Evolutionary conservation across 2,888 invertebrate species (phyloP), one percentile per base, ranked within the genome.

Genomic region (Scaeva pyrastri): DNA sequence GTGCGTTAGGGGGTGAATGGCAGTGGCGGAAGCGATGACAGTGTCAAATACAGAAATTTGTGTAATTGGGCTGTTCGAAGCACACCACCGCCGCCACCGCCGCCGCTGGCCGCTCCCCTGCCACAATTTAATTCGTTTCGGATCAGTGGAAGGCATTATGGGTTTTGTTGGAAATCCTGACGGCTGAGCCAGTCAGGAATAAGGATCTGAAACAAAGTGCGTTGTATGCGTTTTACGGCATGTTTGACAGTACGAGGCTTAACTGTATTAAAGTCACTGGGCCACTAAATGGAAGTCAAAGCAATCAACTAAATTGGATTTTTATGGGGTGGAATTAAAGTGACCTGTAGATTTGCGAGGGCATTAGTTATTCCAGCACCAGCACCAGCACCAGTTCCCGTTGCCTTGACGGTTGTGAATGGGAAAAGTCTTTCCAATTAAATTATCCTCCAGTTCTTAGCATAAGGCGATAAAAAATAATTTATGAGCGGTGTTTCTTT

Each of bases 41-140:
- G 64, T 45, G 64, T 45, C 45, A 64, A 64, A 64, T 16, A 48
- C 45, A 45, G 45, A 45, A 12, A 31, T 64, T n/a, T 43, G 64
- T 64, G 41, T 64, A 45, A 64, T 64, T 64, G 45, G 16, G 8
- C 45, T 26, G 14, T 21, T 26, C 64, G 45, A 45, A 21, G 45
- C 7, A 10, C 26, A 7, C n/a, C n/a, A n/a, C n/a, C n/a, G n/a
- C n/a, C n/a, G n/a, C n/a, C n/a, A n/a, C n/a, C n/a, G n/a, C n/a
- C n/a, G n/a, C n/a, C 31, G 5, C 31, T 31, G 31, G n/a, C n/a
- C n/a, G n/a, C n/a, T n/a, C 31, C 31, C 5, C 31, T 31, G 31
- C 12, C 16, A 16, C 26, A 23, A 62, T 62, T 62, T 43, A 43
- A 62, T 23, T 43, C 43, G 62, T 43, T 64, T 23, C 12, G 64